These are phyloP conservation scores for Actenoides lindsayi DNA, from an alignment of 2,113 vertebrate species.

Conservation along the genomic window DNA sequence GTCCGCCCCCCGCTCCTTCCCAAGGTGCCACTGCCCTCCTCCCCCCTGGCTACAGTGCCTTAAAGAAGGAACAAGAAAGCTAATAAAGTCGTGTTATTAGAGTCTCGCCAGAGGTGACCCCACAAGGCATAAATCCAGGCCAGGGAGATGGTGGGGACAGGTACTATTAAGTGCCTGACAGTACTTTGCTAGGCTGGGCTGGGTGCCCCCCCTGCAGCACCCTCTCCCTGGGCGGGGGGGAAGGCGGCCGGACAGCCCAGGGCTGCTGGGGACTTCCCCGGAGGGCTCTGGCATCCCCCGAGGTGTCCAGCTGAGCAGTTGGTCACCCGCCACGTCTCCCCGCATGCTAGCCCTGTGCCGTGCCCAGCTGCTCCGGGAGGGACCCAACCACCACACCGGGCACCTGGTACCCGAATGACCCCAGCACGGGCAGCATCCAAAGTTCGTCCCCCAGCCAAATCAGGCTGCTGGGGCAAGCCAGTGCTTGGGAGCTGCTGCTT, in stretches of 20 bases:
- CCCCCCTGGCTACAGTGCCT: constrained; percentile 46
- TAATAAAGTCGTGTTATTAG: constrained; percentile 69
- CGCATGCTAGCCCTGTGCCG: accelerated
- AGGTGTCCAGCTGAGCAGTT: background rate
- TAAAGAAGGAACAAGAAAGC: constrained; percentile 71
- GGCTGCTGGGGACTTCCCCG: background rate
- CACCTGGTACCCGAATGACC: accelerated
- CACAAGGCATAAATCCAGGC: constrained; percentile 63
- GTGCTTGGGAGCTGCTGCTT: background rate
- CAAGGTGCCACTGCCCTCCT: background rate
- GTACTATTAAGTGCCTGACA: constrained; percentile 55
- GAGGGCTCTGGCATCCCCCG: background rate
- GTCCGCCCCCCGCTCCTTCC: background rate
- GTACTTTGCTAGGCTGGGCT: background rate
- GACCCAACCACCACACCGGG: accelerated
- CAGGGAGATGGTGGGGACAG: constrained; percentile 28
- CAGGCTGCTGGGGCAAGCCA: background rate
- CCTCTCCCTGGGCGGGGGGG: background rate
- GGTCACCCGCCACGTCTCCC: background rate
- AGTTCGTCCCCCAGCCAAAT: background rate
- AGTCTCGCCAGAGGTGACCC: constrained; percentile 66
- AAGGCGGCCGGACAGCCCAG: background rate
- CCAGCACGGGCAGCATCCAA: accelerated
- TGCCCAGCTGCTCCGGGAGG: background rate
- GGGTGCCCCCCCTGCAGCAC: background rate